Percentiles rank a stretch among this genome's conserved stretches.
Conservation (phyloP, 2,888 invertebrate species). For the Autographa gamma region DNA sequence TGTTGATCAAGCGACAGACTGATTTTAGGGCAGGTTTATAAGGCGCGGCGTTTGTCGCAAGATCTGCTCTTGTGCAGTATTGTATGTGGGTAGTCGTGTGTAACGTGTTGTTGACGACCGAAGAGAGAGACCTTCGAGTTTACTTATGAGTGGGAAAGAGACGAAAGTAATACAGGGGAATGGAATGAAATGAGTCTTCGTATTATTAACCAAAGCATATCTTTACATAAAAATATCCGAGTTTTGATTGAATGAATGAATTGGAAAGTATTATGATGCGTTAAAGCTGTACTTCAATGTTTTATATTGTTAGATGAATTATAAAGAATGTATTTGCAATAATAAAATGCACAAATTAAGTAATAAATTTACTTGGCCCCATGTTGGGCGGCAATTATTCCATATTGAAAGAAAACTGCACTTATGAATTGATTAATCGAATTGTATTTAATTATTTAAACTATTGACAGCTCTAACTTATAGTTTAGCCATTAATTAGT, state of each 20-base stretch:
- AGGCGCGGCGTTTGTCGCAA: conserved; percentile 49
- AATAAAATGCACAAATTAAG: conserved; percentile 6
- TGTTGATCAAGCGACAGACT: conserved; percentile 79
- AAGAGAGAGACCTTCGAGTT: conserved; percentile 1
- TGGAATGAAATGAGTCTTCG: conserved; percentile 18
- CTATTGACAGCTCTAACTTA: conserved; percentile 16
- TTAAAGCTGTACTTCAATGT: conserved; percentile 7
- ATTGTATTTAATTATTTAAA: conserved; percentile 39
- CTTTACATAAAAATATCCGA: conserved; percentile 20
- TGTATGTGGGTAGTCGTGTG: conserved; percentile 75
- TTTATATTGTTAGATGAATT: neutral
- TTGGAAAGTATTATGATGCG: conserved; percentile 13
- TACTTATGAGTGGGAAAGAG: neutral
- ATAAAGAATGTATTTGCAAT: conserved; percentile 7
- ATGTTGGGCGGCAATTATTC: conserved; percentile 14
- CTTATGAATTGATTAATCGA: conserved; percentile 42
- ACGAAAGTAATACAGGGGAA: conserved; percentile 5
- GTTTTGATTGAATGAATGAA: conserved; percentile 33
- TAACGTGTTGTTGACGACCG: conserved; percentile 16
- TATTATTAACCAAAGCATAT: conserved; percentile 53
- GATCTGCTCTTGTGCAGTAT: conserved; percentile 77
- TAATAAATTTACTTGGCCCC: neutral
- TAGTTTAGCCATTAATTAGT: conserved; percentile 13
- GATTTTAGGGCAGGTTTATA: conserved; percentile 76
- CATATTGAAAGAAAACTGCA: conserved; percentile 20